Evolutionary conservation across 2,888 invertebrate species (phyloP), one percentile per base, ranked within the genome.

Genomic region (Uropetala carovei): DNA sequence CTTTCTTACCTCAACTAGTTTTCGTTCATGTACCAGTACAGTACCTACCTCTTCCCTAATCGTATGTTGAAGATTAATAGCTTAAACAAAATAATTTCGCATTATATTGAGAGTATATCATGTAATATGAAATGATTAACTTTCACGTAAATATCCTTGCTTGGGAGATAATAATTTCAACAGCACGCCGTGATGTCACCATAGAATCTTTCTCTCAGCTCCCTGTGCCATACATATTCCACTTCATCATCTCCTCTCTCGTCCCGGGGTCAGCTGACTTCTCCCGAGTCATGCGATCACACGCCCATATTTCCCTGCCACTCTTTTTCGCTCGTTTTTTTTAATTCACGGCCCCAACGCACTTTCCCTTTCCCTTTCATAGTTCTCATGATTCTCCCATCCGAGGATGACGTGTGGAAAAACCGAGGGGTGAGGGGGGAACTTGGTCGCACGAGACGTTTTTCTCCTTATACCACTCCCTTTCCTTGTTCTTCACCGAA

Each of bases 261-360:
- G 43, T 43, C 43, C 43, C 43, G 43, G 43, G 43, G 43, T 43
- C 43, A 43, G 43, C 43, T 43, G 43, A 43, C 43, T 43, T 43
- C 43, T 43, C 43, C 27, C 27, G 27, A 75, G 75, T 75, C 75
- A 75, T 22, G 75, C 75, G 75, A 75, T 75, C 27, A 22, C 75
- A 75, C 75, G 75, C 75, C 75, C 75, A 75, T 22, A n/a, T 75
- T 75, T 27, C 75, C 22, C 75, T 75, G 22, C 75, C 68, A 68
- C 68, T n/a, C 68, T 64, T 16, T 64, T n/a, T 16, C 64, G 18
- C 68, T 27, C 27, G 10, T 27, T 75, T 68, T 75, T 27, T 27
- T 75, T 13, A 75, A 75, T 75, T 18, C 27, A 75, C 22, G 13
- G 4, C 22, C 27, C 0, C 75, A 10, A 8, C 75, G 22, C 75